Evolutionary conservation across 2,113 vertebrate species (phyloP).

Genomic region (Notothenia coriiceps): DNA sequence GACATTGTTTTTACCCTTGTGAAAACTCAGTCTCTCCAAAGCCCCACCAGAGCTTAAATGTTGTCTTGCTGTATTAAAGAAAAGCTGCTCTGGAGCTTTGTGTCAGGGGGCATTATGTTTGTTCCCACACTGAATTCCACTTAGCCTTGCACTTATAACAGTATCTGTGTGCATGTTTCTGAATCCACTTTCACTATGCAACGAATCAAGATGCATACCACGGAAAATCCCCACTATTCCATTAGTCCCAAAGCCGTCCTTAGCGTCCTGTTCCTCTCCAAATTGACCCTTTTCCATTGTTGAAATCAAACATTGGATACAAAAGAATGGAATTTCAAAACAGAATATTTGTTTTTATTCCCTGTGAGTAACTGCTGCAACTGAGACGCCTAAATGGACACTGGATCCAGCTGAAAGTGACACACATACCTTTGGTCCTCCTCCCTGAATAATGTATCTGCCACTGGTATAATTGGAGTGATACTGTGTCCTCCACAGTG

Average conservation of each 20-base stretch:
- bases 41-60: conserved; percentile 23
- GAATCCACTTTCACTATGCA: background rate
- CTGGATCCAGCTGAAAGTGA: conserved; percentile 75
- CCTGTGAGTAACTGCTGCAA: conserved; percentile 42
- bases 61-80: conserved; percentile 50
- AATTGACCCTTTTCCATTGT: conserved; percentile 4
- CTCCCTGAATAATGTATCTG: conserved; percentile 92
- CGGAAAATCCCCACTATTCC: conserved; percentile 15
- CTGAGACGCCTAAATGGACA: conserved; percentile 51
- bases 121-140: conserved; percentile 29
- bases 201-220: conserved; percentile 42
- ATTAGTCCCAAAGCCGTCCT: conserved; percentile 15
- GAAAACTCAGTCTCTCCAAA: conserved; percentile 26
- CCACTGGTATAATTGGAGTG: conserved; percentile 80
- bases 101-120: conserved; percentile 33
- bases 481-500: conserved; percentile 86
- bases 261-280: conserved; percentile 3
- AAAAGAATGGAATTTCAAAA: background rate
- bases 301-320: background rate
- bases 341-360: background rate
- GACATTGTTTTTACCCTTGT: conserved; percentile 37
- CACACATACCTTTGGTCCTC: conserved; percentile 74
- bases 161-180: background rate
- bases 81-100: conserved; percentile 34
- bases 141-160: conserved; percentile 17